Evolutionary conservation across 2,113 vertebrate genomes (phyloP).

Genomic region (Oenanthe oenanthe): DNA sequence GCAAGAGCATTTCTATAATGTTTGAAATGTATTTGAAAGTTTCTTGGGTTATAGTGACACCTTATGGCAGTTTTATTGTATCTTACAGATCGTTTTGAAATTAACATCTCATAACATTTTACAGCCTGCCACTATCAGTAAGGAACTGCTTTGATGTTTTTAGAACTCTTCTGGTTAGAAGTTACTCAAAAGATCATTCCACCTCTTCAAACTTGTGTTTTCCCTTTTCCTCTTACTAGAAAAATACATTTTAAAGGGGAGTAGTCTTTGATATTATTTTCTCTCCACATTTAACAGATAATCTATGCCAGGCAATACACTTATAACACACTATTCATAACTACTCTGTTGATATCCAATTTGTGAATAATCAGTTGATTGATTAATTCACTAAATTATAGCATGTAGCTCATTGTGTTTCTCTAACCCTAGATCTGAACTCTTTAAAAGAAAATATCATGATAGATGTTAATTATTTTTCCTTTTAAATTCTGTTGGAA

Average conservation of each 20-base stretch:
- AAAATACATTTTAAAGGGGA: background rate
- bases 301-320: background rate
- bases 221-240: background rate
- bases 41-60: conserved; percentile 68
- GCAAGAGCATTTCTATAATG: background rate
- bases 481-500: background rate
- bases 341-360: background rate
- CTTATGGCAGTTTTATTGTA: conserved; percentile 58
- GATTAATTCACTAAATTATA: background rate
- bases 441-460: background rate
- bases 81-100: background rate
- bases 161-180: background rate
- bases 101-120: background rate
- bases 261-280: background rate
- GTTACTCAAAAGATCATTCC: background rate
- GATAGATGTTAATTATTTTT: background rate
- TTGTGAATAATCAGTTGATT: background rate
- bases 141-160: background rate
- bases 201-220: background rate
- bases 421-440: background rate
- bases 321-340: background rate
- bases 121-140: background rate
- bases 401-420: background rate
- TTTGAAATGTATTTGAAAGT: background rate
- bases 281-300: background rate